A percentile compares a stretch with the other conserved stretches of the same genome.
These are phyloP conservation scores for Podarcis siculus DNA, from an alignment of 2,797 vertebrate species.

Conservation along the genomic window DNA sequence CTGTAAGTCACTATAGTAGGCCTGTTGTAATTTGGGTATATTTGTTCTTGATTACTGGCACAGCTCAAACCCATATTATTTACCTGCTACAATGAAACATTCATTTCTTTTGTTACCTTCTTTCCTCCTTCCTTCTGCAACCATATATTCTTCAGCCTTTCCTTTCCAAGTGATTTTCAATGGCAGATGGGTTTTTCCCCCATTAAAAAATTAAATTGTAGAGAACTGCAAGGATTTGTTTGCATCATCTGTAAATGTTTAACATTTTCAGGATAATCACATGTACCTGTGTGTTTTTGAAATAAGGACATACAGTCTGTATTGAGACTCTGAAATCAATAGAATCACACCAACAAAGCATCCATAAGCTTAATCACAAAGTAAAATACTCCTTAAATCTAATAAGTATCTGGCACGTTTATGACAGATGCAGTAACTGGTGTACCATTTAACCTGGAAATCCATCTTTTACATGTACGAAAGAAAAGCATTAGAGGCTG, in stretches of 20 bases:
- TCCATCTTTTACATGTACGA: constrained; percentile 78
- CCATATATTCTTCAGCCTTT: constrained; percentile 67
- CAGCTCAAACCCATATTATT: constrained; percentile 45
- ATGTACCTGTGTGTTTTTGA: constrained; percentile 65
- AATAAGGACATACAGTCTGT: constrained; percentile 67
- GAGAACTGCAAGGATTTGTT: constrained; percentile 79
- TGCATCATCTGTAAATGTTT: constrained; percentile 81
- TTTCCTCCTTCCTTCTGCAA: constrained; percentile 43
- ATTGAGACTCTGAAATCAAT: constrained; percentile 65
- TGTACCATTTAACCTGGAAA: constrained; percentile 74
- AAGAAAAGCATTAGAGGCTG: constrained; percentile 63
- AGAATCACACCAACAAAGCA: constrained; percentile 67
- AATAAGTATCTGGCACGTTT: constrained; percentile 74
- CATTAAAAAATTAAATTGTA: constrained; percentile 75
- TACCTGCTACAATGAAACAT: constrained; percentile 46
- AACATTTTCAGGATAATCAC: constrained; percentile 78
- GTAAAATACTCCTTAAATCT: constrained; percentile 75
- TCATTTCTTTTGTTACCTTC: constrained; percentile 30
- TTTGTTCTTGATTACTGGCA: constrained; percentile 55
- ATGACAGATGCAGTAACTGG: constrained; percentile 76
- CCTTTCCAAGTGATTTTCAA: constrained; percentile 78
- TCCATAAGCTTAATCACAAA: constrained; percentile 67
- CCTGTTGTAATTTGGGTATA: constrained; percentile 37
- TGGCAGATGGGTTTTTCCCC: constrained; percentile 73
- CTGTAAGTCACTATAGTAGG: constrained; percentile 1